A percentile compares a stretch with the other conserved stretches of the same genome.
Evolutionary conservation across 2,888 invertebrate genomes (phyloP).

Genomic region (Cryptocheilus praepositus): DNA sequence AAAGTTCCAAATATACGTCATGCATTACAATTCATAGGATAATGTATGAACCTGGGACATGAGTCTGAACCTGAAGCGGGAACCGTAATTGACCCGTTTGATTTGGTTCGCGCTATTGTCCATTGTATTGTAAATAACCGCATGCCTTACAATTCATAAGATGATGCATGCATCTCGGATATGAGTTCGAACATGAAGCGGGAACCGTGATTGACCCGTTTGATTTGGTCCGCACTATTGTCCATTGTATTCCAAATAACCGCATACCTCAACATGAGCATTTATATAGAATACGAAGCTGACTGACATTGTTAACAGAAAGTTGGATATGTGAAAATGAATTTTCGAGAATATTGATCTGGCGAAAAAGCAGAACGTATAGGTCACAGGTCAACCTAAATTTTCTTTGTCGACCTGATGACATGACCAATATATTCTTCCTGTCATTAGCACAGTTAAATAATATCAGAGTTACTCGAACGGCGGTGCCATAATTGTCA

Average conservation of each 20-base stretch:
- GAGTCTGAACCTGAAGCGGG: conserved; percentile 48
- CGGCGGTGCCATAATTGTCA: no score
- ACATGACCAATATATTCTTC: no score
- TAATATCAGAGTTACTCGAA: no score
- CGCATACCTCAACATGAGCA: conserved; percentile 35
- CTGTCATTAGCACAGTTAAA: no score
- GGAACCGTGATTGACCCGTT: conserved; percentile 64
- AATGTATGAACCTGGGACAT: no score
- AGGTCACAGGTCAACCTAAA: no score
- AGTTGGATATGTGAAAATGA: conserved; percentile 6
- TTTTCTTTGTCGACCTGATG: no score
- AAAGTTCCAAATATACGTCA: background rate
- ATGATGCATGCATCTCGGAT: conserved; percentile 17
- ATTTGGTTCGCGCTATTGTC: conserved; percentile 64
- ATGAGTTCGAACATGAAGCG: conserved; percentile 46
- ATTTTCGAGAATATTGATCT: conserved; percentile 38
- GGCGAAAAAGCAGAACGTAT: background rate
- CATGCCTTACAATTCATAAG: no score
- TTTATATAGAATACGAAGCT: conserved; percentile 52
- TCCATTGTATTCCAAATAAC: conserved; percentile 46
- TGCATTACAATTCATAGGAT: conserved; percentile 8
- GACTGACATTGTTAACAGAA: conserved; percentile 36
- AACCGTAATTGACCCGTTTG: conserved; percentile 65
- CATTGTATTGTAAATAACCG: conserved; percentile 41
- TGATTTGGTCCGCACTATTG: conserved; percentile 63